Conservation (phyloP, 2,888 invertebrate species). For the Hyalella azteca region DNA sequence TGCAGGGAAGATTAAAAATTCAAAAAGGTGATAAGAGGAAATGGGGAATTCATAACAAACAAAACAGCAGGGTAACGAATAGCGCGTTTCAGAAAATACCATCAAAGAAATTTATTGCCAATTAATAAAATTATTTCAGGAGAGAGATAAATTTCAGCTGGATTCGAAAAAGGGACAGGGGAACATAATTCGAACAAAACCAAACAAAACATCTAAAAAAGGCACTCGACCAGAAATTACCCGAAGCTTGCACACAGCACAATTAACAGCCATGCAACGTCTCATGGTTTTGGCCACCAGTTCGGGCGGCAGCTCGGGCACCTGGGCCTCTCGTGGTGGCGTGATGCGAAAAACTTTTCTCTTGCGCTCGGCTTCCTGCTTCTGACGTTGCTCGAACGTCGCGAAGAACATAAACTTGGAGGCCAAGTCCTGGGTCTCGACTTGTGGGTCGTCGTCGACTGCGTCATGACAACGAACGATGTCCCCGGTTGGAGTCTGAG, state of each 20-base stretch:
- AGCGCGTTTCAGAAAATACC: too few species aligned
- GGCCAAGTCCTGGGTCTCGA: slow-evolving; percentile 82
- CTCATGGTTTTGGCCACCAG: slow-evolving; percentile 45
- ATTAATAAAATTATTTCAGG: too few species aligned
- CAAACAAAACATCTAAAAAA: slow-evolving; percentile 42
- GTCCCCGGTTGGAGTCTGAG: slow-evolving; percentile 1
- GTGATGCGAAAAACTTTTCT: slow-evolving; percentile 84
- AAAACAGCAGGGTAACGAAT: not conserved
- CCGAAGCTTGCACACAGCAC: slow-evolving; percentile 58
- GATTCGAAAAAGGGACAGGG: not conserved
- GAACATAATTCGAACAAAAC: too few species aligned
- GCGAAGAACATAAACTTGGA: slow-evolving; percentile 91
- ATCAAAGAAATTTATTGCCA: too few species aligned
- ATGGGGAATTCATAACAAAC: not conserved
- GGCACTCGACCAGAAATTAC: slow-evolving; percentile 46
- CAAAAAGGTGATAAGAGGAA: not conserved
- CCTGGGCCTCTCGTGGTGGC: slow-evolving; percentile 75
- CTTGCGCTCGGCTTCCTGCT: slow-evolving; percentile 60
- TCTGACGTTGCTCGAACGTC: slow-evolving; percentile 74
- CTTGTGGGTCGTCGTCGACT: slow-evolving; percentile 76
- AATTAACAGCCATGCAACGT: slow-evolving; percentile 58
- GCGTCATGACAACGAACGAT: slow-evolving; percentile 65
- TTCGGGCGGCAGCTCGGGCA: slow-evolving; percentile 47
- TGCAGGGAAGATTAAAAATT: not conserved
- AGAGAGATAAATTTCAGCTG: too few species aligned